Base-by-base conservation (phyloP, 2,888 invertebrate genomes). In the Thymelicus lineola region DNA sequence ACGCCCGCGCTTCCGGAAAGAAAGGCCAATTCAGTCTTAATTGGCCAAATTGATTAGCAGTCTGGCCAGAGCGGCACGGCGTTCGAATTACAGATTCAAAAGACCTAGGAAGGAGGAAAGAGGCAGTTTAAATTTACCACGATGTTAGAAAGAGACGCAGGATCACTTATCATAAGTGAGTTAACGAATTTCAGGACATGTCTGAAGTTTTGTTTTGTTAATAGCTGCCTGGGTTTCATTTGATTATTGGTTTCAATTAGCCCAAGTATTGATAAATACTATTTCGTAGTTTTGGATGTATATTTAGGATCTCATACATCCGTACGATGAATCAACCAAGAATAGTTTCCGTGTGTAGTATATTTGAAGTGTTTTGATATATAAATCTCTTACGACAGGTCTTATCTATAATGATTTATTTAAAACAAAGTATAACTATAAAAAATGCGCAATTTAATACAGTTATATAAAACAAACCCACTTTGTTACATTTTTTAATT, bases 21-120 rank as follows among this genome's bases (percentile, higher is more conserved):
- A 53, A 64, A 61, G 58, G 17, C 58, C 46, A 46, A 64, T 20
- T 64, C 63, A 53, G 50, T 64, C 63, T 53, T 53, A 55, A 67
- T 67, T 61, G 55, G 61, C 35, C 60, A 61, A 61, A 67, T 55
- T 53, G 61, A 61, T 67, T 67, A 67, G 61, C 55, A 28, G 67
- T 55, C 67, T 55, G 61, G 55, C 55, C 53, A 38, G 61, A 45
- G 28, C 45, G 20, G 50, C 15, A 60, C 66, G 60, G 53, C 60
- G 60, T 38, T 45, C 42, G 42, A 36, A 67, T 61, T 61, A 67
- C 67, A 61, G 38, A 67, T 67, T 67, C 60, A 67, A 67, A 53
- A 62, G 61, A 62, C 45, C 67, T 55, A 57, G 61, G 35, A 66
- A 6, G 59, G 15, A 17, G 35, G 61, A 68, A 17, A 55, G 61